Percentiles rank a stretch among this genome's conserved stretches.
phyloP scores from a whole-genome alignment of 1,140 invertebrate species.

The Megalonaias nervosa region DNA sequence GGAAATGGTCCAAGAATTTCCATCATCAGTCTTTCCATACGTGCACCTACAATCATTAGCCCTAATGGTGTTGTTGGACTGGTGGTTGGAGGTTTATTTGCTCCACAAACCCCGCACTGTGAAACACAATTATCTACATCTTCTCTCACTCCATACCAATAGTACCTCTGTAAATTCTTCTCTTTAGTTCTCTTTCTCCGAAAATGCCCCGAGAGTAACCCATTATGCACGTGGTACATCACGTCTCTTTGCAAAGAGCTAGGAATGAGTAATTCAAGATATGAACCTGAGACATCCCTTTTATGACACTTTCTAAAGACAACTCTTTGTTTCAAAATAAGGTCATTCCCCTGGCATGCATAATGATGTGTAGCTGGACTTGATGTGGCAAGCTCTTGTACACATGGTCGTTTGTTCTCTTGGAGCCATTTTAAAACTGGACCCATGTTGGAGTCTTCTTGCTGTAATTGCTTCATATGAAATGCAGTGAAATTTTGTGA shows the following conservation, averaged over 20 bases:
- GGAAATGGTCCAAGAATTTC: slow-evolving; percentile 52
- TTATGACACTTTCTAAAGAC: neutral
- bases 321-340: neutral
- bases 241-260: no score
- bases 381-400: neutral
- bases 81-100: neutral
- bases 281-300: neutral
- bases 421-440: no score
- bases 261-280: neutral
- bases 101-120: slow-evolving; percentile 3
- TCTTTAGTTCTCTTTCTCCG: neutral
- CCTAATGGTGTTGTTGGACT: slow-evolving; percentile 6
- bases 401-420: no score
- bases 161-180: slow-evolving; percentile 3
- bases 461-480: no score
- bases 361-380: slow-evolving; percentile 24
- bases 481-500: no score
- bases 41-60: slow-evolving; percentile 7
- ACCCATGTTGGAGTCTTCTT: no score
- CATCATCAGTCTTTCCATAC: slow-evolving; percentile 19
- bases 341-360: slow-evolving; percentile 39
- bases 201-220: no score
- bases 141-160: slow-evolving; percentile 15
- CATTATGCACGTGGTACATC: neutral
- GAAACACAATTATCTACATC: slow-evolving; percentile 8